Evolutionary conservation across 30 jellyfish, hydroid and myxozoan genomes (phyloP).

Genomic region (Cassiopea xamachana): DNA sequence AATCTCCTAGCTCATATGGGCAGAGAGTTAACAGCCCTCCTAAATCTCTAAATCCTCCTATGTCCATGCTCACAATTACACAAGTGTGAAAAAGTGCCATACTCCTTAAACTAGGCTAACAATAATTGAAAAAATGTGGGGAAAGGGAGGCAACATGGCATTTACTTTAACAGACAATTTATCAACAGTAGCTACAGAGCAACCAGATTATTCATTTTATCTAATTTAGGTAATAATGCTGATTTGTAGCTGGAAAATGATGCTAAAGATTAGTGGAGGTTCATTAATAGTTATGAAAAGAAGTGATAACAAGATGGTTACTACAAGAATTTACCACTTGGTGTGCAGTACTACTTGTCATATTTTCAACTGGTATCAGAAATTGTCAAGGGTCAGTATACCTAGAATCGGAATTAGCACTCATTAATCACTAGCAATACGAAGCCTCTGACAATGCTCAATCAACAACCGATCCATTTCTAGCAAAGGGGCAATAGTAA

Average conservation of each 20-base stretch:
- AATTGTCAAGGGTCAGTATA: slow-evolving; percentile 23
- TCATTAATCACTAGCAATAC: slow-evolving; percentile 20
- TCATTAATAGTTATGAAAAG: slow-evolving; percentile 34
- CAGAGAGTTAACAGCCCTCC: too few relatives aligned
- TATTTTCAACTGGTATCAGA: slow-evolving; percentile 6
- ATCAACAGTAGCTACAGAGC: too few relatives aligned
- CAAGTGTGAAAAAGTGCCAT: too few relatives aligned
- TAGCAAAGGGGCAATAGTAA: slow-evolving; percentile 38
- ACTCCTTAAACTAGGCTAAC: too few relatives aligned
- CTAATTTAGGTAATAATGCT: not conserved
- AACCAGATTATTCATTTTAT: too few relatives aligned
- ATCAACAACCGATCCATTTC: slow-evolving; percentile 27
- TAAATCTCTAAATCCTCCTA: too few relatives aligned
- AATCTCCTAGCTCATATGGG: too few relatives aligned
- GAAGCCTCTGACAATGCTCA: slow-evolving; percentile 32
- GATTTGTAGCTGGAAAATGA: not conserved
- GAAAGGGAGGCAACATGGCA: too few relatives aligned
- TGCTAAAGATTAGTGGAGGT: slow-evolving; percentile 29
- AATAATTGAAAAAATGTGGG: too few relatives aligned
- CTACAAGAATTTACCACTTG: not conserved
- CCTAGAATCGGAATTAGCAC: slow-evolving; percentile 29
- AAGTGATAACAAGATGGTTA: slow-evolving; percentile 3
- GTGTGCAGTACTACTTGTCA: slow-evolving; percentile 43
- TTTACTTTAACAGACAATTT: too few relatives aligned
- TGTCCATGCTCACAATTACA: too few relatives aligned